These are phyloP conservation scores for Drosophila pandora DNA, from an alignment of 1,140 invertebrate genomes.

Conservation along the genomic window DNA sequence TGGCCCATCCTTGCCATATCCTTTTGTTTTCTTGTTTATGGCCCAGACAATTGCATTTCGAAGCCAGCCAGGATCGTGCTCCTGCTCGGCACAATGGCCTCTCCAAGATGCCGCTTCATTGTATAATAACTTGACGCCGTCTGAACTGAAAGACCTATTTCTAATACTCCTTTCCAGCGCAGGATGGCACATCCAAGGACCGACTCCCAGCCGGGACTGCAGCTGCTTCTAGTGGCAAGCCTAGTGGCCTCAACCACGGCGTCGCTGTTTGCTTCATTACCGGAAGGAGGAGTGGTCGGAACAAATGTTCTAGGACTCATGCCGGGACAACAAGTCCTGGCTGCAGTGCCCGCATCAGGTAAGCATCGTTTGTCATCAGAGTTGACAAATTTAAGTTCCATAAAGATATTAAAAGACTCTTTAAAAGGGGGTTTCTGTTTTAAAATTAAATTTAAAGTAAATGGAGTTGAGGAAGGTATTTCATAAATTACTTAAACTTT, in stretches of 20 bases:
- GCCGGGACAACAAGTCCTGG: slow-evolving; percentile 43
- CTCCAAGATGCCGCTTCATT: slow-evolving; percentile 37
- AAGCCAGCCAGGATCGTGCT: slow-evolving; percentile 8
- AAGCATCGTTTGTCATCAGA: slow-evolving; percentile 23
- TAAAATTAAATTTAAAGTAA: too few species aligned
- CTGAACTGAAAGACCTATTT: slow-evolving; percentile 36
- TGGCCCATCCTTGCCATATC: not conserved
- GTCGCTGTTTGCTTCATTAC: slow-evolving; percentile 62
- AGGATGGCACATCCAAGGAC: slow-evolving; percentile 16
- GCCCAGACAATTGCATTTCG: slow-evolving; percentile 46
- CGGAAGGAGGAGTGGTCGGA: slow-evolving; percentile 12
- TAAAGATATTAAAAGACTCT: not conserved
- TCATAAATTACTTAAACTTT: not conserved
- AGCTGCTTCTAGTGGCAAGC: slow-evolving; percentile 19
- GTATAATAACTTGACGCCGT: slow-evolving; percentile 50
- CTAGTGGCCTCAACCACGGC: slow-evolving; percentile 12
- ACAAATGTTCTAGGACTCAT: slow-evolving; percentile 24
- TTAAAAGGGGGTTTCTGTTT: too few species aligned
- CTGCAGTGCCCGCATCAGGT: slow-evolving; percentile 53
- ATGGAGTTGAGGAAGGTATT: not conserved
- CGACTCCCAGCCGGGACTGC: slow-evolving; percentile 4
- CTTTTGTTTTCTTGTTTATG: slow-evolving; percentile 32
- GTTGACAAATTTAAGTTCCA: slow-evolving; percentile 4
- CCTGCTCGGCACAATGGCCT: slow-evolving; percentile 28
- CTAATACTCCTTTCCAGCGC: slow-evolving; percentile 33